Evolutionary conservation across 2,797 vertebrate genomes (phyloP), one percentile per base, ranked within the genome.

Genomic region (Scolopax bukidnonensis): DNA sequence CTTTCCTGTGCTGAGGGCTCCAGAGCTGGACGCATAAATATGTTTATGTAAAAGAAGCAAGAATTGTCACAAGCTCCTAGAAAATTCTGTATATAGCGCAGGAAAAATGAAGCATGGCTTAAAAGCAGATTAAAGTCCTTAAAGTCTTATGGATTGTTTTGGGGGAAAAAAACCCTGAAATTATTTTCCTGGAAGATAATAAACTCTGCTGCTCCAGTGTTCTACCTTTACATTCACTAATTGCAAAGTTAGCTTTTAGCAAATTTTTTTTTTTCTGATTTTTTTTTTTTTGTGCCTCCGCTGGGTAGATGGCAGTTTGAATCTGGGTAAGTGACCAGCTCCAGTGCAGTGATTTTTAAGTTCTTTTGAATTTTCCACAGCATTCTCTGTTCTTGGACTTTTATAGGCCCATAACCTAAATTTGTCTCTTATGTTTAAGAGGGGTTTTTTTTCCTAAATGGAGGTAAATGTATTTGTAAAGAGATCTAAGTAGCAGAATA

Each of bases 221-320:
- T 90, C 56, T 93, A 87, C 47, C 48, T 61, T 93, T 87, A 8
- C 65, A 76, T 96, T 97, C 83, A 71, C 89, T 97, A 97, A 96
- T 54, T 69, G 47, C 19, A 91, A 93, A 96, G 47, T 83, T 88
- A 88, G 75, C 74, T 85, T 78, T 36, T 57, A 74, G 48, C 57
- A 90, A 79, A 90, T n/a, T 33, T 4, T 54, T 73, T 57, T 65
- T 41, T 70, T 57, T 59, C 23, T 3, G 50, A 56, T 27, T 3
- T 18, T 11, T 53, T 36, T 28, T 57, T 68, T 57, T 70, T 24
- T 38, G 59, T 93, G 48, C 48, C 53, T 94, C 59, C 21, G 59
- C 77, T 86, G 65, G 36, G 12, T 76, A 81, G 24, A 38, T 70
- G 69, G 75, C 67, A 80, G 23, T 80, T 96, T 95, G 93, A 93